Evolutionary conservation across 2,888 invertebrate genomes (phyloP).

Genomic region (Leucophenga montana): DNA sequence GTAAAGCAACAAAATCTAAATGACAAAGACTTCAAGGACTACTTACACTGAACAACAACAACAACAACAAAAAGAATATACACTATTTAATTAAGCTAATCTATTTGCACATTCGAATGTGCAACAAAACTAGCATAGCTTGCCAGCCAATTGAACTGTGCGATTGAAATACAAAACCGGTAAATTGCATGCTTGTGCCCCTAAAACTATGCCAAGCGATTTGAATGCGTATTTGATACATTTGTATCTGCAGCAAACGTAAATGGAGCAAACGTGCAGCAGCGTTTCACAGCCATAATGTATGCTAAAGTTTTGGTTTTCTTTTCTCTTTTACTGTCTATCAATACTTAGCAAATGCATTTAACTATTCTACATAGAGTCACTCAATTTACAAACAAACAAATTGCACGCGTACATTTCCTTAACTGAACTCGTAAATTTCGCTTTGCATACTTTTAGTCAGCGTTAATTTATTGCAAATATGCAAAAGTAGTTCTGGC

Average conservation of each 20-base stretch:
- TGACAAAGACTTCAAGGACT: background rate
- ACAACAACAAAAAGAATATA: conserved; percentile 39
- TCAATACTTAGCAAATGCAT: background rate
- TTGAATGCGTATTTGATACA: conserved; percentile 15
- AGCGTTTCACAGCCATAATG: conserved; percentile 19
- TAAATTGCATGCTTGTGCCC: conserved; percentile 18
- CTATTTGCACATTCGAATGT: conserved; percentile 47
- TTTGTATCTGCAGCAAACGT: background rate
- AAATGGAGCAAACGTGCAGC: conserved; percentile 23
- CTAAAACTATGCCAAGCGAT: conserved; percentile 16
- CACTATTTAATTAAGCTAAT: conserved; percentile 59
- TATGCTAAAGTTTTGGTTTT: background rate
- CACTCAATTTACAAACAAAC: background rate
- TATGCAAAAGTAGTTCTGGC: background rate
- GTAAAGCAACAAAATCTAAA: conserved; percentile 6
- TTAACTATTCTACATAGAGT: background rate
- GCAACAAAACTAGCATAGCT: background rate
- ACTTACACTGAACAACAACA: background rate
- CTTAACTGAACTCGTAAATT: background rate
- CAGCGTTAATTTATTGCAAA: background rate
- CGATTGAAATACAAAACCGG: conserved; percentile 11
- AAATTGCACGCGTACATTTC: background rate
- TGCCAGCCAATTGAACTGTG: too few species aligned
- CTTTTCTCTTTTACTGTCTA: background rate
- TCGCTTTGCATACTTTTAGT: background rate